Base-by-base conservation (phyloP, 2,113 vertebrate genomes). In the Dicrurus megarhynchus region DNA sequence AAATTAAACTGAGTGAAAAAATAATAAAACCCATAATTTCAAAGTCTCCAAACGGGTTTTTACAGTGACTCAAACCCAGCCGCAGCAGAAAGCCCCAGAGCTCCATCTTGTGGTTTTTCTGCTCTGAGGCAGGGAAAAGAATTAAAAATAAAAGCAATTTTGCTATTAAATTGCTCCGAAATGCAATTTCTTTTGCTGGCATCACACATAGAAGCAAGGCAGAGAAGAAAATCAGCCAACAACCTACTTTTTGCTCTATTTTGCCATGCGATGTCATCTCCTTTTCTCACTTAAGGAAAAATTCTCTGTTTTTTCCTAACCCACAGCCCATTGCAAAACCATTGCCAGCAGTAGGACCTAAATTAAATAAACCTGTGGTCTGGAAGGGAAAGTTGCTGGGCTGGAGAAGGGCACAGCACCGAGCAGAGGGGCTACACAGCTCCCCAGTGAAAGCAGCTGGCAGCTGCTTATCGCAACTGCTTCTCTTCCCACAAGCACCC, bases 51-150 rank as follows among this genome's bases (percentile, higher is more conserved):
- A 70, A 65, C 0, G 0, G 49, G 35, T 78, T 93, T 89, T 55
- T 39, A 53, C 9, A 0, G 5, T 26, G 65, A 67, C 16, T 1
- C 26, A 8, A 89, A 26, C 47, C 37, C 4, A 22, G 42, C 53
- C 18, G 3, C n/a, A 3, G 12, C 87, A 61, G 47, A 91, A 96
- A 97, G 97, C 77, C 93, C 93, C 93, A 96, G 96, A 97, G 97
- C 96, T 95, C 97, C 97, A 97, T 88, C 97, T 95, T 84, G 96
- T 95, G 97, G 93, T 33, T 80, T 80, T 89, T 61, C 30, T 65
- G 27, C 56, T 85, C 50, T 5, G 3, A 53, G 27, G 23, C 22
- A 32, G 15, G n/a, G 33, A 69, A 76, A 53, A 60, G 33, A 69
- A 79, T 89, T 76, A 55, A 65, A 89, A 89, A 57, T 21, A 63